Percentiles rank a stretch among this genome's conserved stretches.
phyloP scores from a whole-genome alignment of 1,140 invertebrate species.

The Leptinotarsa undecemlineata region DNA sequence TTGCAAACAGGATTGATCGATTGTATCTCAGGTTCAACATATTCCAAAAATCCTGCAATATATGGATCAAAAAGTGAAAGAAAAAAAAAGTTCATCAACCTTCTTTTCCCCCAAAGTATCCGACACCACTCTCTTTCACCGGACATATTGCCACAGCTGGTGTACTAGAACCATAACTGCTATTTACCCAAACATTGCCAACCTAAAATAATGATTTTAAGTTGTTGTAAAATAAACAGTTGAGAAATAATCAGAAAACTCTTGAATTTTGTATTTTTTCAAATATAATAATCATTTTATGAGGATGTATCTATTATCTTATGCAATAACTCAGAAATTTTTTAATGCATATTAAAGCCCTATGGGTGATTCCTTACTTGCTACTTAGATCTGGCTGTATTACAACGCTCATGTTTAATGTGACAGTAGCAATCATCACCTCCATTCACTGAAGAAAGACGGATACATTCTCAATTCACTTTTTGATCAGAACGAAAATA shows the following conservation, averaged over 20 bases:
- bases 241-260: too few relatives aligned
- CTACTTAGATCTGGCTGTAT: too few relatives aligned
- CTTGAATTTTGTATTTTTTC: too few relatives aligned
- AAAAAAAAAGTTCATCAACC: constrained; percentile 34
- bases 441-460: not conserved
- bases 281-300: too few relatives aligned
- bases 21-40: not conserved
- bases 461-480: too few relatives aligned
- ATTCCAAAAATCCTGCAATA: constrained; percentile 5
- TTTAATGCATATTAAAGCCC: too few relatives aligned
- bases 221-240: too few relatives aligned
- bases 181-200: constrained; percentile 65
- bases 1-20: not conserved
- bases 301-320: too few relatives aligned
- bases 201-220: constrained; percentile 45
- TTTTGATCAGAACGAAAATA: not conserved
- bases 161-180: constrained; percentile 59
- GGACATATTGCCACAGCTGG: constrained; percentile 60
- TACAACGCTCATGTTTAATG: not conserved
- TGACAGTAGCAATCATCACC: not conserved
- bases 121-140: constrained; percentile 59
- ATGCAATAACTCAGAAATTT: too few relatives aligned
- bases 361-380: too few relatives aligned
- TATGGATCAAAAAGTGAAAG: constrained; percentile 13
- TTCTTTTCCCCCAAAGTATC: constrained; percentile 54